phyloP scores from a whole-genome alignment of 2,797 vertebrate genomes.

The Xenops minutus region DNA sequence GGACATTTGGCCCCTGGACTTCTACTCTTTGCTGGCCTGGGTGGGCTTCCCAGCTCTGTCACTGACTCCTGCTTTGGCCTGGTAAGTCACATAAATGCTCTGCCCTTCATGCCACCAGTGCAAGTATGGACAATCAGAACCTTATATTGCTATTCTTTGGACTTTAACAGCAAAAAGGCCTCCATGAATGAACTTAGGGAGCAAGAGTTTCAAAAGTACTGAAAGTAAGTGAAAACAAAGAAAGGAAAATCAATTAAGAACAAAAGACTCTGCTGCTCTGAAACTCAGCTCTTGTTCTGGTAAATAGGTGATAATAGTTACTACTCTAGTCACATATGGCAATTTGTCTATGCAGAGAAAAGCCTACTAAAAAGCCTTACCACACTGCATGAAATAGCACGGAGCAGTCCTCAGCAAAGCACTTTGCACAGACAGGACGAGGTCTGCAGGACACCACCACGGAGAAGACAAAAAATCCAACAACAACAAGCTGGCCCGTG shows the following conservation, averaged over 20 bases:
- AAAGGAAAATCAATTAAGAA: neutral
- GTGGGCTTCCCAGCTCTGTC: neutral
- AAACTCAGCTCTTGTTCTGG: neutral
- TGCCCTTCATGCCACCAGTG: neutral
- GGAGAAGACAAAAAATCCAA: neutral
- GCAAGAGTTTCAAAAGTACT: neutral
- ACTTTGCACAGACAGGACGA: constrained; percentile 13
- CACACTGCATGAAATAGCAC: neutral
- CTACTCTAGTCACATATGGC: neutral
- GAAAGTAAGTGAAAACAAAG: neutral
- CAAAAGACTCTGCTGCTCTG: neutral
- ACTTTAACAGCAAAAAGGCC: neutral
- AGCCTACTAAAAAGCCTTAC: neutral
- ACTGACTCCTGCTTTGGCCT: neutral
- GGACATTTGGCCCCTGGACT: neutral
- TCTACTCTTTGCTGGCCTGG: neutral
- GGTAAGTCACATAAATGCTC: neutral
- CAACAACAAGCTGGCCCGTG: neutral
- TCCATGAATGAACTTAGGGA: neutral
- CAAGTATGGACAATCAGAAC: neutral
- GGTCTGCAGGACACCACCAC: constrained; percentile 22
- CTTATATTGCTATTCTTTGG: neutral
- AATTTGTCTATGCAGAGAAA: neutral
- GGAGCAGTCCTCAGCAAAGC: neutral
- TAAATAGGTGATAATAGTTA: neutral